Evolutionary conservation across 2,113 vertebrate genomes (phyloP).

Genomic region (Thunnus maccoyii): DNA sequence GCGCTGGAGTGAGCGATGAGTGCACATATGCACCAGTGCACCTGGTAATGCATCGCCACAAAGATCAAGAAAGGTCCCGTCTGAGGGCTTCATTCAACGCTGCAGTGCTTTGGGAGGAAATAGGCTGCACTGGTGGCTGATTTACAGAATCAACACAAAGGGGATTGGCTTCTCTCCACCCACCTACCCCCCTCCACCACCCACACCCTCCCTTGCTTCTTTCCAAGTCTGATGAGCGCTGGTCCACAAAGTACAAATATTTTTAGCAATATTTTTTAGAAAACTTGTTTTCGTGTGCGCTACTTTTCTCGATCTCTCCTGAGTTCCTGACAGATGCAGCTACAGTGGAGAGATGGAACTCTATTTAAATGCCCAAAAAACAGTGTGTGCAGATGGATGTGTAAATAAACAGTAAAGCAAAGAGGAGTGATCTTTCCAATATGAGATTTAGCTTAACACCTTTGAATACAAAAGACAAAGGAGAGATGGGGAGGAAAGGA

Average conservation of each 20-base stretch:
- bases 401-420: conserved; percentile 19
- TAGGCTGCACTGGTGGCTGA: conserved; percentile 70
- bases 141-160: conserved; percentile 76
- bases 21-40: conserved; percentile 77
- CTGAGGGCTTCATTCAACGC: conserved; percentile 77
- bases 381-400: conserved; percentile 20
- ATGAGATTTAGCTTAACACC: conserved; percentile 30
- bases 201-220: background rate
- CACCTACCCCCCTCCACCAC: background rate
- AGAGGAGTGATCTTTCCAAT: conserved; percentile 3
- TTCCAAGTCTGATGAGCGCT: conserved; percentile 39
- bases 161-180: conserved; percentile 53
- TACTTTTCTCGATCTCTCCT: conserved; percentile 38
- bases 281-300: conserved; percentile 46
- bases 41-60: conserved; percentile 79
- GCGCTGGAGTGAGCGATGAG: conserved; percentile 76
- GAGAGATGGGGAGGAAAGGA: conserved; percentile 19
- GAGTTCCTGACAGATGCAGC: conserved; percentile 40
- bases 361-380: conserved; percentile 31
- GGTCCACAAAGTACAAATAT: conserved; percentile 57
- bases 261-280: conserved; percentile 48
- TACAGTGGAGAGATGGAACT: conserved; percentile 26
- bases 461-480: conserved; percentile 29
- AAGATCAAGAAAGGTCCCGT: conserved; percentile 79
- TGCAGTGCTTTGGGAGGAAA: conserved; percentile 73